Evolutionary conservation across 2,797 vertebrate genomes (phyloP).

Genomic region (Rhynchonycteris naso): DNA sequence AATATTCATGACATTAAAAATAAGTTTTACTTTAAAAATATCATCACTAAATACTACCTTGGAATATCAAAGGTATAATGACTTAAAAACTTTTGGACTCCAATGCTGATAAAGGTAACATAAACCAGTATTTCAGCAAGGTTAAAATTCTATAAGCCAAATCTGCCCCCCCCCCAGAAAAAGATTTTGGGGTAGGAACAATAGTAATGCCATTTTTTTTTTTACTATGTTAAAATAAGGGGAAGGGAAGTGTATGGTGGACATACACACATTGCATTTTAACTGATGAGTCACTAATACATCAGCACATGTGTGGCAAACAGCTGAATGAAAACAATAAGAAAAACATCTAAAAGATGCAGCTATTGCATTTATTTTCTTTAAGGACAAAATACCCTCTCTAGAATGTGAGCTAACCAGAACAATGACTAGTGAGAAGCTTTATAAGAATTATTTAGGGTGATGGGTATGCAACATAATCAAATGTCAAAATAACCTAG

Average conservation of each 20-base stretch:
- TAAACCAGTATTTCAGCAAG: neutral
- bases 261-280: neutral
- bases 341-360: neutral
- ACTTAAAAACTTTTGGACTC: neutral
- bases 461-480: too few species aligned
- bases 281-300: neutral
- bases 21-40: conserved; percentile 35
- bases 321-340: neutral
- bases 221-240: conserved; percentile 6
- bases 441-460: conserved; percentile 1
- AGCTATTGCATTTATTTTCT: conserved; percentile 2
- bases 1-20: conserved; percentile 25
- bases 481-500: too few species aligned
- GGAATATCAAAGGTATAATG: conserved; percentile 13
- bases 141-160: conserved; percentile 3
- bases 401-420: conserved; percentile 11
- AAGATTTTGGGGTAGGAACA: neutral
- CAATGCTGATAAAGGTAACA: conserved; percentile 16
- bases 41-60: neutral
- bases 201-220: neutral
- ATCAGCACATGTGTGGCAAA: neutral
- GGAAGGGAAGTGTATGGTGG: neutral
- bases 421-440: neutral
- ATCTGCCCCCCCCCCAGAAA: neutral
- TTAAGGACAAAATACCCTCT: conserved; percentile 38